A percentile compares a stretch with the other conserved stretches of the same genome.
Evolutionary conservation across 2,113 vertebrate genomes (phyloP).

Genomic region (Caranx melampygus): DNA sequence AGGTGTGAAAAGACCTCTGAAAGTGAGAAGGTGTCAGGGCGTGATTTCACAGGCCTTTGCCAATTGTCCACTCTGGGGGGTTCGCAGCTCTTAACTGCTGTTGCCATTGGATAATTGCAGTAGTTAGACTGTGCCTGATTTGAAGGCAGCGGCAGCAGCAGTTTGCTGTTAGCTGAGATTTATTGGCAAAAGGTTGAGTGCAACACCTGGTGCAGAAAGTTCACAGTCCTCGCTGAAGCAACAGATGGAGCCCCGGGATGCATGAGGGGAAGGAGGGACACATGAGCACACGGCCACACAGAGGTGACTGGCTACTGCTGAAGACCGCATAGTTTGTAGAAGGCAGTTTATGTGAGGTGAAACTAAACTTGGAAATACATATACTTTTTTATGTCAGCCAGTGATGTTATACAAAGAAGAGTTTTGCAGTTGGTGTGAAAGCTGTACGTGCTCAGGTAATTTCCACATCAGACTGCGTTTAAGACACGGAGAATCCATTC

Average conservation of each 20-base stretch:
- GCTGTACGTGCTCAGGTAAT: not conserved
- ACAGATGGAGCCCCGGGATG: slow-evolving; percentile 54
- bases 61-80: slow-evolving; percentile 56
- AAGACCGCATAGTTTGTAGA: not conserved
- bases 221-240: slow-evolving; percentile 33
- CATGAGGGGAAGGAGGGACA: slow-evolving; percentile 7
- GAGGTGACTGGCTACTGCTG: slow-evolving; percentile 20
- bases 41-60: slow-evolving; percentile 53
- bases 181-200: slow-evolving; percentile 51
- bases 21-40: slow-evolving; percentile 49
- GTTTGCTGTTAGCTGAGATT: slow-evolving; percentile 57
- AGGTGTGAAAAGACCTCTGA: slow-evolving; percentile 39
- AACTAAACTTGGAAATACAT: not conserved
- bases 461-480: not conserved
- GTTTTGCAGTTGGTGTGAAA: not conserved
- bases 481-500: not conserved
- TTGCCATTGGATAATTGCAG: slow-evolving; percentile 51
- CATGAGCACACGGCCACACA: slow-evolving; percentile 8
- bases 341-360: slow-evolving; percentile 2
- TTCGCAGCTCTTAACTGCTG: not conserved
- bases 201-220: slow-evolving; percentile 70
- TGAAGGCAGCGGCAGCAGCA: slow-evolving; percentile 44
- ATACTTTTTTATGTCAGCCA: too few species aligned
- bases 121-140: slow-evolving; percentile 49
- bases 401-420: not conserved